These are phyloP conservation scores for Standfussiana lucernea DNA, from an alignment of 2,888 invertebrate genomes.

Conservation along the genomic window DNA sequence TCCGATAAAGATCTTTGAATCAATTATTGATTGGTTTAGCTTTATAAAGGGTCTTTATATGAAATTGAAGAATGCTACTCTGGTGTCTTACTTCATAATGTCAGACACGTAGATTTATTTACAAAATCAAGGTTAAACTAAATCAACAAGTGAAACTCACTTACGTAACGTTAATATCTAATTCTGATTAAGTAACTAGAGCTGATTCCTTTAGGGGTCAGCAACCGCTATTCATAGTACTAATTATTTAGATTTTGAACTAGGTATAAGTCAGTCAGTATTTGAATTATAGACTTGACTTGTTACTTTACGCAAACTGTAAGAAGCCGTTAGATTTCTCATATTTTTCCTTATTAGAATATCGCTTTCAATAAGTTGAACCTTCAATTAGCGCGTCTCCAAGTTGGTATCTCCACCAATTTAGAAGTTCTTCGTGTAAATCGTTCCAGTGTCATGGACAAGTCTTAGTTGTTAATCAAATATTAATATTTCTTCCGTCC, in stretches of 20 bases:
- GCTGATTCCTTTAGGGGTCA: not conserved
- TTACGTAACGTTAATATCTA: not conserved
- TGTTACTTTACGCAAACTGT: too few species aligned
- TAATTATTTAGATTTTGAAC: not conserved
- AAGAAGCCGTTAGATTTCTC: not conserved
- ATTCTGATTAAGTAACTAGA: not conserved
- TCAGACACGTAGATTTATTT: not conserved
- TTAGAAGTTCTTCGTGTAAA: constrained; percentile 30
- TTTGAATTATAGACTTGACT: not conserved
- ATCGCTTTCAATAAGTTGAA: constrained; percentile 17
- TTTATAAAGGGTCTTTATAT: not conserved
- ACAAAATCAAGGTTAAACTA: not conserved
- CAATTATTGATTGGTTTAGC: not conserved
- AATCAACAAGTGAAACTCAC: not conserved
- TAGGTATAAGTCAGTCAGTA: not conserved
- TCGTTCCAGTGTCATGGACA: constrained; percentile 8
- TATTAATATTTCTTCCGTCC: constrained; percentile 36
- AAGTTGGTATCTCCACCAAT: constrained; percentile 14
- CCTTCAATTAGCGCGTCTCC: constrained; percentile 11
- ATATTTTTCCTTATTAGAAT: not conserved
- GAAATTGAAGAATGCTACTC: not conserved
- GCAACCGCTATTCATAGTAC: not conserved
- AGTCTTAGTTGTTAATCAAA: constrained; percentile 23
- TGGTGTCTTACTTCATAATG: not conserved
- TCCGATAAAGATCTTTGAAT: not conserved